These are phyloP conservation scores for Callimorpha dominula DNA, from an alignment of 2,888 invertebrate species.

Conservation along the genomic window DNA sequence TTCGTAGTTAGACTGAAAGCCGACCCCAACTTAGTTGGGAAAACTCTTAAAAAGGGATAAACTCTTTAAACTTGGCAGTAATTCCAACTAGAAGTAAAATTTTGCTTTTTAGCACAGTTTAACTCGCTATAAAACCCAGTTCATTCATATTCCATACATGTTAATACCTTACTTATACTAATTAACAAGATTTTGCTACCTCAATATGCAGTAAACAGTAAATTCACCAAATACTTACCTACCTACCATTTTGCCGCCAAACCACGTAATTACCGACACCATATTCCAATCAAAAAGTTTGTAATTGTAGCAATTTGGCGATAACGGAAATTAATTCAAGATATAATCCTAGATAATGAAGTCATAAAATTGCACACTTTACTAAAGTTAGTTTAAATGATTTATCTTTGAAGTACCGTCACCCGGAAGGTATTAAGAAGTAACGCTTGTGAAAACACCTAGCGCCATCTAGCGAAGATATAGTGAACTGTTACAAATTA, in stretches of 20 bases:
- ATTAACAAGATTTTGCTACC: conserved; percentile 8
- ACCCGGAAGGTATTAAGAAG: background rate
- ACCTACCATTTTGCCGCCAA: conserved; percentile 12
- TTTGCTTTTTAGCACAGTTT: background rate
- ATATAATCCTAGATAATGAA: conserved; percentile 23
- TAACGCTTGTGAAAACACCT: conserved; percentile 1
- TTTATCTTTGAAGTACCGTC: conserved; percentile 7
- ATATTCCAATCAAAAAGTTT: conserved; percentile 16
- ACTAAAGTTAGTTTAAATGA: conserved; percentile 1
- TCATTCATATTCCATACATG: conserved; percentile 11
- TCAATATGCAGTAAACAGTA: conserved; percentile 17
- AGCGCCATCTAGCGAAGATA: background rate
- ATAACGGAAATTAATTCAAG: conserved; percentile 20
- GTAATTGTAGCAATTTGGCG: conserved; percentile 19
- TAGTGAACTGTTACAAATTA: background rate
- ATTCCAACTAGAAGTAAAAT: background rate
- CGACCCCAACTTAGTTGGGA: too few relatives aligned
- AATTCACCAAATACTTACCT: conserved; percentile 11
- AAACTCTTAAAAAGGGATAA: too few relatives aligned
- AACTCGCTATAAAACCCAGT: conserved; percentile 5
- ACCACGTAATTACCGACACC: conserved; percentile 20
- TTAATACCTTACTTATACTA: conserved; percentile 10
- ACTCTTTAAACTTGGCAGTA: background rate
- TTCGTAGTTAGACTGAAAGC: too few relatives aligned
- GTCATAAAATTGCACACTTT: conserved; percentile 20